Evolutionary conservation across 2,888 invertebrate species (phyloP).

Genomic region (Eupithecia dodoneata): DNA sequence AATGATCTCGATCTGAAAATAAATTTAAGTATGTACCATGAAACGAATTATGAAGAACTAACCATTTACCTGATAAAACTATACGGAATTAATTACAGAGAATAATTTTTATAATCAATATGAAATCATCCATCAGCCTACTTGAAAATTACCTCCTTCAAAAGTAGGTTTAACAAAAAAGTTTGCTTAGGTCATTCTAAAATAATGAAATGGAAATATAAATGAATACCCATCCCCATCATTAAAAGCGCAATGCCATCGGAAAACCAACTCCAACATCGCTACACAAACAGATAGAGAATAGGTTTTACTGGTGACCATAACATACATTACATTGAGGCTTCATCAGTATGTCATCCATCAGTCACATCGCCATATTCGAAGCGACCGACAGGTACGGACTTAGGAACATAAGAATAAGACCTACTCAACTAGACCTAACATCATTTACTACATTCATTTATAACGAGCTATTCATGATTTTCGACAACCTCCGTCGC

Average conservation of each 20-base stretch:
- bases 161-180: not conserved
- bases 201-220: not conserved
- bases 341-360: slow-evolving; percentile 52
- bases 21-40: not conserved
- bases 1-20: not conserved
- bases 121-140: not conserved
- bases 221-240: not conserved
- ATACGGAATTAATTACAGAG: not conserved
- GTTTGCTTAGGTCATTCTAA: not conserved
- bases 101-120: not conserved
- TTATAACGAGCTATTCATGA: too few species aligned
- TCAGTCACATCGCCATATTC: slow-evolving; percentile 43
- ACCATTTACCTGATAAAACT: not conserved
- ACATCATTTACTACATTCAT: too few species aligned
- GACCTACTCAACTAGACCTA: not conserved
- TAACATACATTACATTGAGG: slow-evolving; percentile 12
- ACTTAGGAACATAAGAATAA: not conserved
- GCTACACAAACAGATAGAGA: slow-evolving; percentile 9
- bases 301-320: slow-evolving; percentile 4
- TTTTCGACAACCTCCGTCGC: too few species aligned
- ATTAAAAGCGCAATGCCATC: not conserved
- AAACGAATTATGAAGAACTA: not conserved
- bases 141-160: not conserved
- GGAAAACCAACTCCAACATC: not conserved
- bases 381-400: slow-evolving; percentile 50